Conservation (phyloP, 2,113 vertebrate genomes). For the Reinhardtius hippoglossoides region DNA sequence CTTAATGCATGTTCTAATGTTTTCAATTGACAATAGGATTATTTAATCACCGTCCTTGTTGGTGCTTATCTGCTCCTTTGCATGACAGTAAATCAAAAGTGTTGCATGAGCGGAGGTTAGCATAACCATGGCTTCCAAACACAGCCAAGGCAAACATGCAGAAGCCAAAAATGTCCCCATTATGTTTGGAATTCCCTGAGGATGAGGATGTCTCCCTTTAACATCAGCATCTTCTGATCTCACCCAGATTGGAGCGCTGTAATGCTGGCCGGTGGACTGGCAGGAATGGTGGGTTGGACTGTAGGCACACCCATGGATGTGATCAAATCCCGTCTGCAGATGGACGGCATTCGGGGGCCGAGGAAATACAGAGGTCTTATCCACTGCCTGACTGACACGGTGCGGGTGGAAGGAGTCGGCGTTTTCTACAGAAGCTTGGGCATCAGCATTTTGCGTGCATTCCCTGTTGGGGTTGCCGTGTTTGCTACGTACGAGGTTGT, state of each 20-base stretch:
- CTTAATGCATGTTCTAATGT: too few relatives aligned
- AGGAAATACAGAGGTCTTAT: slow-evolving; percentile 86
- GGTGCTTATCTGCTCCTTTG: too few relatives aligned
- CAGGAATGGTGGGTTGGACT: slow-evolving; percentile 89
- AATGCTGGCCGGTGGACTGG: slow-evolving; percentile 88
- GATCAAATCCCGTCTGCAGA: slow-evolving; percentile 92
- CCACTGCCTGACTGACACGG: slow-evolving; percentile 86
- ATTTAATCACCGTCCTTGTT: too few relatives aligned
- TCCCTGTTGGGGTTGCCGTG: slow-evolving; percentile 92
- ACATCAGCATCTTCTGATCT: not conserved
- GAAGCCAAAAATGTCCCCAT: too few relatives aligned
- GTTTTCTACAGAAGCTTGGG: slow-evolving; percentile 90
- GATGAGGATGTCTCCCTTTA: not conserved
- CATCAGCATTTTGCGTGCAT: slow-evolving; percentile 90
- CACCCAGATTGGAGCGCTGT: slow-evolving; percentile 82
- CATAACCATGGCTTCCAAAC: too few relatives aligned
- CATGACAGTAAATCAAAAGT: too few relatives aligned
- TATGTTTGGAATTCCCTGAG: not conserved
- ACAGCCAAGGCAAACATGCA: too few relatives aligned
- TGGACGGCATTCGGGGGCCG: slow-evolving; percentile 79
- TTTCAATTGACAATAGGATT: too few relatives aligned
- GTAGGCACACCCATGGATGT: slow-evolving; percentile 93
- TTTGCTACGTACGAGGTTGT: slow-evolving; percentile 89
- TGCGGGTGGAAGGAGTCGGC: slow-evolving; percentile 82
- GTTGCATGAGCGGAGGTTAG: too few relatives aligned